Evolutionary conservation across 2,888 invertebrate species (phyloP), one percentile per base, ranked within the genome.

Genomic region (Pseudococcus longispinus): DNA sequence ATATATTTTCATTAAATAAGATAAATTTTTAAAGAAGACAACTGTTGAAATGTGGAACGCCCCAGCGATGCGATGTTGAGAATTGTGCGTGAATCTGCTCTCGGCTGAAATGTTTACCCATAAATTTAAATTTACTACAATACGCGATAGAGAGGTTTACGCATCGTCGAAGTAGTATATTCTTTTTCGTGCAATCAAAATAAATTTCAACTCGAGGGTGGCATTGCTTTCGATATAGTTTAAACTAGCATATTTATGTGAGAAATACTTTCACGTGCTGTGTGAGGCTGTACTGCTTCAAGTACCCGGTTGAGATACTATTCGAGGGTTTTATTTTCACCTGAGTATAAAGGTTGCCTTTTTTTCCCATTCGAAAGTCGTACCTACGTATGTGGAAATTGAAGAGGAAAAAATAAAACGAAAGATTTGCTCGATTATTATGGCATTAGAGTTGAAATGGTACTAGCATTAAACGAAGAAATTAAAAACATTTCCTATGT

Each of bases 71-170:
- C 11, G 26, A 51, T 51, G 51, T 37, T 51, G 51, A 51, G 51
- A 51, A 51, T 51, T 26, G 26, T 15, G 13, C 65, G 26, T 11
- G 26, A 26, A 65, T 65, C 65, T n/a, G n/a, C 46, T 51, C 51
- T 15, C 15, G 20, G 26, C 65, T 65, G 26, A 65, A 65, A 65
- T 26, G 65, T 26, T 65, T 65, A 11, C 26, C 65, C 65, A 65
- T 65, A 65, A 65, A 65, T 65, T 65, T 65, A 65, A 65, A 65
- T 65, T 65, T 65, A 65, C 65, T 26, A 65, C 65, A 23, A 65
- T 65, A 15, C 51, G 65, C 65, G 65, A 65, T 65, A 3, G 65
- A 65, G 65, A 65, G 65, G n/a, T 65, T 26, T 26, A 65, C 65
- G 65, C 65, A 26, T 65, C 13, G 65, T 13, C 18, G 15, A 65